Evolutionary conservation across 2,797 vertebrate genomes (phyloP), one percentile per base, ranked within the genome.

Genomic region (Ptychadena robeensis): DNA sequence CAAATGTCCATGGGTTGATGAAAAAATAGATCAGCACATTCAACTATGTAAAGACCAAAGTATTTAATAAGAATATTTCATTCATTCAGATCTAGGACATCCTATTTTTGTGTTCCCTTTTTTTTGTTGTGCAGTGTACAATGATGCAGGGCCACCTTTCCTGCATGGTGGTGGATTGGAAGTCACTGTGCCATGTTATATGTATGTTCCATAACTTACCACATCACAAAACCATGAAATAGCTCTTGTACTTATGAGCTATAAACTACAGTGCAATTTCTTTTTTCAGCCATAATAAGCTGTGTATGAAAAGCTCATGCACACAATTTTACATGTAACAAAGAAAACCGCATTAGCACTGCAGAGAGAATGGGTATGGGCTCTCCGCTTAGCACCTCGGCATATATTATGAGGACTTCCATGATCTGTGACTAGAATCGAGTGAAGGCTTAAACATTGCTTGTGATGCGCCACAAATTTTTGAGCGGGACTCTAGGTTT

Each of bases 391-490:
- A 22, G 18, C 44, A 53, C 22, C 18, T 53, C 18, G 18, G 10
- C 44, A 53, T 53, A 53, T 53, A 53, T 53, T 4, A 53, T 5
- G 11, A 61, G n/a, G 3, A 11, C 11, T 28, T 61, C 9, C 25
- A 61, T 28, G 10, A 9, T 3, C 25, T 10, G 27, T 9, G 10
- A 28, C 59, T 28, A 9, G 3, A 61, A 27, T 28, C 59, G 4
- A 9, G 25, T 7, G 3, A 22, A 27, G 44, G 34, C 63, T 59
- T 57, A 79, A 35, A 71, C 14, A 9, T n/a, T 37, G 59, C 59
- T 48, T 28, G 27, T 37, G 63, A 81, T 9, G 31, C 14, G 9
- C 64, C 81, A 70, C 28, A 71, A 69, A 69, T 75, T 64, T 25
- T 11, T 63, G 44, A 66, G 38, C 8, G 15, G 38, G 18, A 28